Evolutionary conservation across 1,140 invertebrate species (phyloP), one percentile per base, ranked within the genome.

Genomic region (Drosophila truncata): DNA sequence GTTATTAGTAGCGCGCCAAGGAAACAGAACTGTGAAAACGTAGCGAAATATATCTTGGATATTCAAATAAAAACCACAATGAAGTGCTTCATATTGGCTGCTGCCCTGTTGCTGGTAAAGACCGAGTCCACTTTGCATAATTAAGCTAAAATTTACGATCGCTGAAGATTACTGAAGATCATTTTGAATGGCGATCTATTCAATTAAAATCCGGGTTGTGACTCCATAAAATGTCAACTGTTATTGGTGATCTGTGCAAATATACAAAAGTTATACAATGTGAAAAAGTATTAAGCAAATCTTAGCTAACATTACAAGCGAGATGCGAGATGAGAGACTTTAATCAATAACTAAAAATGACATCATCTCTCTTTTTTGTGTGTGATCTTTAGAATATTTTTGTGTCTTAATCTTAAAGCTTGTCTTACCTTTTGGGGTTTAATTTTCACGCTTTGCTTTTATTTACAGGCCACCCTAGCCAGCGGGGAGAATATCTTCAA

Each of bases 401-500:
- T 58, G 18, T 31, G 39, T 20, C 20, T 23, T 5, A 35, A 47
- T 47, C n/a, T 55, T 37, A 0, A 25, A 0, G 23, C 39, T 37
- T 57, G 46, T 33, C 33, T 49, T 71, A 35, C 58, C 42, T 41
- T 35, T 35, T 41, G 35, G 8, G 20, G 33, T 0, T 13, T 4
- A 8, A 62, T 20, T 73, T 57, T 27, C 11, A n/a, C 23, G 8
- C 50, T 71, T 50, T 13, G 18, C 55, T 46, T 50, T 60, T 55
- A 44, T 54, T 72, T 37, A 37, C 46, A 93, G 92, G 72, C 82
- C 49, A 50, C 87, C 20, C 31, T 80, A 27, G 64, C 77, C 58
- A 77, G 80, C 31, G 91, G 82, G 55, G 92, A 93, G 63, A 93
- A 93, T 57, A 92, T 93, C 41, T 93, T 94, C 39, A 90, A 94